Percentiles rank a stretch among this genome's conserved stretches.
Conservation (phyloP, 2,888 invertebrate genomes). For the Sesamia inferens region DNA sequence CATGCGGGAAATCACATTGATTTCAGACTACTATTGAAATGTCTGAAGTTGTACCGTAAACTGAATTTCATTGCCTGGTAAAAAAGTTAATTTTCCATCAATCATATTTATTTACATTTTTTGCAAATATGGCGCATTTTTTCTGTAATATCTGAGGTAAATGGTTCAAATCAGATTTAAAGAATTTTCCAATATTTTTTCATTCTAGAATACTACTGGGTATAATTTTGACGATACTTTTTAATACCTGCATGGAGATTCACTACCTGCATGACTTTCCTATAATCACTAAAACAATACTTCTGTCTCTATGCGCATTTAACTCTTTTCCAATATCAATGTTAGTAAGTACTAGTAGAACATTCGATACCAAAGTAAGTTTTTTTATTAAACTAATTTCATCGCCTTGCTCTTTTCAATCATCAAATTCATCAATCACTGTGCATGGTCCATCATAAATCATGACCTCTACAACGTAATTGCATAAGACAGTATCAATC, state of each 20-base stretch:
- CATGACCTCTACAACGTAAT: conserved; percentile 1
- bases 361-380: conserved; percentile 54
- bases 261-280: conserved; percentile 43
- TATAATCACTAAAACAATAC: conserved; percentile 19
- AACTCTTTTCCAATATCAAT: conserved; percentile 34
- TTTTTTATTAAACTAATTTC: conserved; percentile 22
- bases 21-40: too few relatives aligned
- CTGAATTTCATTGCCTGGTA: too few relatives aligned
- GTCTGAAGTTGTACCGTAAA: too few relatives aligned
- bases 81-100: too few relatives aligned
- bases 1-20: too few relatives aligned
- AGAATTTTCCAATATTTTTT: conserved; percentile 4
- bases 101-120: too few relatives aligned
- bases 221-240: not conserved
- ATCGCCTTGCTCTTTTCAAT: conserved; percentile 42
- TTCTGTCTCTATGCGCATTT: conserved; percentile 43
- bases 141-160: too few relatives aligned
- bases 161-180: not conserved
- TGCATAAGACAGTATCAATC: too few relatives aligned
- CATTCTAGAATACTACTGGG: not conserved
- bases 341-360: conserved; percentile 41
- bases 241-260: conserved; percentile 43
- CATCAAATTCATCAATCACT: conserved; percentile 33
- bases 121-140: too few relatives aligned
- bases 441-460: conserved; percentile 51